These are phyloP conservation scores for Drosophila subpulchrella DNA, from an alignment of 1,140 invertebrate species.

Conservation along the genomic window DNA sequence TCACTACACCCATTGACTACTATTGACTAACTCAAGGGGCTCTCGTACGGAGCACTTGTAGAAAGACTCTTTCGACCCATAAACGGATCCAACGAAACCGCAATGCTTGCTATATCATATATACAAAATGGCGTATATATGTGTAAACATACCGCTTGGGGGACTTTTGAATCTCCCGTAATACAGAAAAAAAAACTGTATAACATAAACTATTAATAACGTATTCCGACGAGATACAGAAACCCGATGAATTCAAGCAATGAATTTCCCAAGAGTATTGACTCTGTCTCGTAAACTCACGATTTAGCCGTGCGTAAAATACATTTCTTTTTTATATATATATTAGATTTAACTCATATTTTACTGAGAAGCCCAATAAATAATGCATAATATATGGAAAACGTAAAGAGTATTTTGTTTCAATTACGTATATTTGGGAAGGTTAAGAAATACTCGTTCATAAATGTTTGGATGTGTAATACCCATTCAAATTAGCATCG, in stretches of 20 bases:
- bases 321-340: conserved; percentile 39
- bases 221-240: too few relatives aligned
- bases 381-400: conserved; percentile 55
- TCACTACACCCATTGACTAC: conserved; percentile 53
- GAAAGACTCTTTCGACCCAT: conserved; percentile 61
- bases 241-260: conserved; percentile 1
- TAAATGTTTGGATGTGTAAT: background rate
- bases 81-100: conserved; percentile 73
- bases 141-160: conserved; percentile 47
- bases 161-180: conserved; percentile 53
- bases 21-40: conserved; percentile 49
- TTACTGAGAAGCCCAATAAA: conserved; percentile 52
- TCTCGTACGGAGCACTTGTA: conserved; percentile 18
- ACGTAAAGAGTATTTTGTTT: conserved; percentile 10
- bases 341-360: conserved; percentile 42
- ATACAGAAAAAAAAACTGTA: conserved; percentile 61
- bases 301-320: conserved; percentile 30
- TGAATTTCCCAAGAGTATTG: conserved; percentile 20
- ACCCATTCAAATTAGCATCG: conserved; percentile 87
- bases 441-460: too few relatives aligned
- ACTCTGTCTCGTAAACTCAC: conserved; percentile 20
- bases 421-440: background rate
- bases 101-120: conserved; percentile 58
- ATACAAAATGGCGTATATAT: background rate
- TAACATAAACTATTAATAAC: conserved; percentile 43